Conservation (phyloP, 2,113 vertebrate genomes). For the Rhea pennata region DNA sequence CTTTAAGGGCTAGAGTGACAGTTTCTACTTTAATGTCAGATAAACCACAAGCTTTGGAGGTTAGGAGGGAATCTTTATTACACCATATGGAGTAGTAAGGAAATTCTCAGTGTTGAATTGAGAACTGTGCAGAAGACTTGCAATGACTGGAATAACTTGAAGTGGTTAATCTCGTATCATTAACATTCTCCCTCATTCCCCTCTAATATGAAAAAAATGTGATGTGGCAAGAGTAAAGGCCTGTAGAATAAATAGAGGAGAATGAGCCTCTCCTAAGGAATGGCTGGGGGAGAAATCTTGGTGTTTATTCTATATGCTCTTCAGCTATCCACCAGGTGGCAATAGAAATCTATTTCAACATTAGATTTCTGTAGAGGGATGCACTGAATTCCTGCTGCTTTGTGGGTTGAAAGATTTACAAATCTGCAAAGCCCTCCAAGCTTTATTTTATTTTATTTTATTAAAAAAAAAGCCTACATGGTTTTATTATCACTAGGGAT, state of each 20-base stretch:
- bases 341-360: not conserved
- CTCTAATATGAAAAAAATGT: not conserved
- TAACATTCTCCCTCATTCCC: not conserved
- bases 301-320: accelerated
- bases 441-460: not conserved
- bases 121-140: not conserved
- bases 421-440: not conserved
- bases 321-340: constrained; percentile 52
- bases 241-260: not conserved
- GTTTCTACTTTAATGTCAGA: not conserved
- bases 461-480: not conserved
- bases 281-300: accelerated
- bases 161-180: not conserved
- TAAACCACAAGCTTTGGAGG: not conserved
- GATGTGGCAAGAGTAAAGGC: not conserved
- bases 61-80: not conserved
- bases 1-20: not conserved
- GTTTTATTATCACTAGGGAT: not conserved
- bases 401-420: not conserved
- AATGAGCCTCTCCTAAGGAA: not conserved
- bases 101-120: not conserved
- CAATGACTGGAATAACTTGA: not conserved
- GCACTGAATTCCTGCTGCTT: not conserved
- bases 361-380: not conserved
- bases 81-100: accelerated